Percentiles rank a stretch among this genome's conserved stretches.
These are phyloP conservation scores for Maniola jurtina DNA, from an alignment of 1,140 invertebrate species.

Conservation along the genomic window DNA sequence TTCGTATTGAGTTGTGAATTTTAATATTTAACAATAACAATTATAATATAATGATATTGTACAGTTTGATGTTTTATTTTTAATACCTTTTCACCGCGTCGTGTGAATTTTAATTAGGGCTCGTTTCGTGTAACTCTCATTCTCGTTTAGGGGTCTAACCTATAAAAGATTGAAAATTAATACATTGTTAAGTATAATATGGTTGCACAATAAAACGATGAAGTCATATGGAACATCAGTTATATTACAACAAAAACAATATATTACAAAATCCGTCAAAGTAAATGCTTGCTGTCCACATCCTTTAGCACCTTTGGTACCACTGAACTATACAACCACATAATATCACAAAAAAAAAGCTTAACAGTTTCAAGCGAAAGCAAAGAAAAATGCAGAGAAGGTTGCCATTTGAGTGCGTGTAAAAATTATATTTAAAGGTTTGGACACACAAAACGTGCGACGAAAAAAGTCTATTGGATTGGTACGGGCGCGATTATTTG, in stretches of 20 bases:
- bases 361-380: constrained; percentile 32
- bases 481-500: too few species aligned
- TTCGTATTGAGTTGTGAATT: constrained; percentile 37
- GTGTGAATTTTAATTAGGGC: not conserved
- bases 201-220: constrained; percentile 40
- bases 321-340: constrained; percentile 25
- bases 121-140: not conserved
- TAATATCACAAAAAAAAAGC: constrained; percentile 32
- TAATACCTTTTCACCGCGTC: not conserved
- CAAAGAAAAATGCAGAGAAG: constrained; percentile 36
- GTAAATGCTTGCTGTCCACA: constrained; percentile 51
- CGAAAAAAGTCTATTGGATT: too few species aligned
- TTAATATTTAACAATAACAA: constrained; percentile 34
- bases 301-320: constrained; percentile 42
- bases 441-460: not conserved
- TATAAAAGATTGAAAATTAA: too few species aligned
- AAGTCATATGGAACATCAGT: constrained; percentile 51
- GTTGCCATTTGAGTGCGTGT: constrained; percentile 5
- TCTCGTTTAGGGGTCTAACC: too few species aligned
- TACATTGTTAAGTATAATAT: too few species aligned
- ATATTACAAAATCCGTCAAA: constrained; percentile 52
- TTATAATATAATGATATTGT: constrained; percentile 38
- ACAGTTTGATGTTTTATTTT: constrained; percentile 17
- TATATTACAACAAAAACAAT: constrained; percentile 72
- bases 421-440: not conserved